A percentile compares a stretch with the other conserved stretches of the same genome.
Evolutionary conservation across 2,888 invertebrate species (phyloP).

Genomic region (Ectemnius lituratus): DNA sequence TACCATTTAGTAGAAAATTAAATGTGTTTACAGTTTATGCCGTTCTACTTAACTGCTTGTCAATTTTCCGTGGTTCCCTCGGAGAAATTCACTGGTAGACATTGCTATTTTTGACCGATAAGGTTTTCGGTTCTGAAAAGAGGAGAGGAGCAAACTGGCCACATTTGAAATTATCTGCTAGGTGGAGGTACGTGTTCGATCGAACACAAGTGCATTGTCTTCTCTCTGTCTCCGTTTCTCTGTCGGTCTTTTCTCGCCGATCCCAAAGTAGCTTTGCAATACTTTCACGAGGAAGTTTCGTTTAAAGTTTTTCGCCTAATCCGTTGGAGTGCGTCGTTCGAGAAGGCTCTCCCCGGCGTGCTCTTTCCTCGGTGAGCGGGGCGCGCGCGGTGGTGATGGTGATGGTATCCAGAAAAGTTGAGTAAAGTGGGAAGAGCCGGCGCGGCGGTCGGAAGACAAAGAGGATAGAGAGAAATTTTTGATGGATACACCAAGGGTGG

Average conservation of each 20-base stretch:
- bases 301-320: slow-evolving; percentile 66
- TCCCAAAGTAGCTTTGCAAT: slow-evolving; percentile 55
- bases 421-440: slow-evolving; percentile 19
- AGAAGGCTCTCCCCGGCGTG: slow-evolving; percentile 35
- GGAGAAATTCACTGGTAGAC: not conserved
- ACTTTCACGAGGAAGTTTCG: slow-evolving; percentile 59
- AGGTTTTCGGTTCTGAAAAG: not conserved
- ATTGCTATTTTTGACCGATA: not conserved
- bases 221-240: not conserved
- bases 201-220: slow-evolving; percentile 22
- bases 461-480: slow-evolving; percentile 29
- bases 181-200: slow-evolving; percentile 16
- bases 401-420: slow-evolving; percentile 13
- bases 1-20: no score
- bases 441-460: slow-evolving; percentile 14
- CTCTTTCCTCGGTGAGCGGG: slow-evolving; percentile 28
- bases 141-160: not conserved
- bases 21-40: no score
- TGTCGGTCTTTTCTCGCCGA: slow-evolving; percentile 7
- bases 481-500: not conserved
- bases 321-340: slow-evolving; percentile 58
- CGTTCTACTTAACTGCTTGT: no score
- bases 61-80: not conserved
- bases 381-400: not conserved
- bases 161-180: not conserved